Evolutionary conservation across 2,113 vertebrate species (phyloP).

Genomic region (Lethenteron camtschaticum): DNA sequence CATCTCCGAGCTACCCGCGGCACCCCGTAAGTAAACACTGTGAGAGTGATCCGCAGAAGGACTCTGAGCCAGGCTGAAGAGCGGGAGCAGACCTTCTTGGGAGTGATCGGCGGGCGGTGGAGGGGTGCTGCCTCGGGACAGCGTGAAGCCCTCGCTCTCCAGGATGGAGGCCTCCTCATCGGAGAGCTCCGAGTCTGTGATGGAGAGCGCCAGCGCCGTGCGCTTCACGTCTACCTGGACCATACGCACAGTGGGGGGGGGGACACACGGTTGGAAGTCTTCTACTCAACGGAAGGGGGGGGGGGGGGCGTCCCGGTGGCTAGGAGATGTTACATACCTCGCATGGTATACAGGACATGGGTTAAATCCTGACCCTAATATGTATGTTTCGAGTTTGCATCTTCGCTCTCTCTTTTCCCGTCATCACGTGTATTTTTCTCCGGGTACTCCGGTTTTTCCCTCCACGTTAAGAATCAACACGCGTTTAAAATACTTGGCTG

Average conservation of each 20-base stretch:
- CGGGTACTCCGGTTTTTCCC: no score
- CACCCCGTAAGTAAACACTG: no score
- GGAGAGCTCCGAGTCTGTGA: conserved; percentile 87
- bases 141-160: conserved; percentile 86
- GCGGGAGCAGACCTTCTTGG: neutral
- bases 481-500: no score
- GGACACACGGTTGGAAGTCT: no score
- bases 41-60: conserved; percentile 10
- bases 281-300: no score
- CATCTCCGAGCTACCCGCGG: no score
- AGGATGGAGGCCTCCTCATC: conserved; percentile 90
- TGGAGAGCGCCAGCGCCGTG: conserved; percentile 77
- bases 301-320: no score
- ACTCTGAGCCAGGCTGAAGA: conserved; percentile 5
- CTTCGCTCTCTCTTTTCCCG: no score
- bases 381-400: neutral
- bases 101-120: conserved; percentile 34
- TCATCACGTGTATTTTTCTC: no score
- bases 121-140: conserved; percentile 84
- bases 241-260: neutral
- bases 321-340: no score
- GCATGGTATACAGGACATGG: no score
- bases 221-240: conserved; percentile 55
- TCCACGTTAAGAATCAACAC: no score
- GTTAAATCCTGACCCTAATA: neutral